Evolutionary conservation across 2,113 vertebrate species (phyloP), one percentile per base, ranked within the genome.

Genomic region (Acrocephalus arundinaceus): DNA sequence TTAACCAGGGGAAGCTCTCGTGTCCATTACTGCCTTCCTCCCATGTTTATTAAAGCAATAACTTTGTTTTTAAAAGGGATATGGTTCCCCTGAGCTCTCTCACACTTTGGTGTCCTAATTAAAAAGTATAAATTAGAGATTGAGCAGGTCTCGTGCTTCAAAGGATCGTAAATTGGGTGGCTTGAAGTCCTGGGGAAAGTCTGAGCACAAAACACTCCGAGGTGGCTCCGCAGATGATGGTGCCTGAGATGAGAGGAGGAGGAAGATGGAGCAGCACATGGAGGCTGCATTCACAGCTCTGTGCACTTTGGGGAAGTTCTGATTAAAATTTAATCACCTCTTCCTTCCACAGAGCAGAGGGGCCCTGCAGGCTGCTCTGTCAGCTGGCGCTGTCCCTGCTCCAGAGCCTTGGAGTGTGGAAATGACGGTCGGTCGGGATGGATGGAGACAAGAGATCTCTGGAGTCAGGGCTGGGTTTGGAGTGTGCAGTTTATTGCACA

Each of bases 21-120:
- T 15, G 61, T 54, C 89, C 48, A 28, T 86, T 58, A 73, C 58
- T 31, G 49, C 87, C 87, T 97, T 51, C 48, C 27, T 87, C 71
- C 90, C 62, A 6, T 52, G 77, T 75, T 97, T 98, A 97, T 98
- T 97, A 97, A 97, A 97, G 94, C 94, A 93, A 96, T 97, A 97
- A 97, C 87, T 98, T 97, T 93, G 87, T 93, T 96, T 96, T 94
- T 93, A 96, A 91, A 95, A 76, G 91, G 94, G 85, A 76, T 62
- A n/a, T 59, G 83, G 51, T 90, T 96, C 95, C 96, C 78, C 61
- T 61, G 92, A 92, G 95, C 93, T 54, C 68, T 51, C 43, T 57
- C 87, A 75, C 61, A 57, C 27, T 46, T 90, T 43, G 59, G 39
- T 59, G 67, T 71, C 78, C 92, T 97, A 95, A 97, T 98, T 97